Conservation (phyloP, 92 coral and sea anemone species). For the Siderastrea radians region DNA sequence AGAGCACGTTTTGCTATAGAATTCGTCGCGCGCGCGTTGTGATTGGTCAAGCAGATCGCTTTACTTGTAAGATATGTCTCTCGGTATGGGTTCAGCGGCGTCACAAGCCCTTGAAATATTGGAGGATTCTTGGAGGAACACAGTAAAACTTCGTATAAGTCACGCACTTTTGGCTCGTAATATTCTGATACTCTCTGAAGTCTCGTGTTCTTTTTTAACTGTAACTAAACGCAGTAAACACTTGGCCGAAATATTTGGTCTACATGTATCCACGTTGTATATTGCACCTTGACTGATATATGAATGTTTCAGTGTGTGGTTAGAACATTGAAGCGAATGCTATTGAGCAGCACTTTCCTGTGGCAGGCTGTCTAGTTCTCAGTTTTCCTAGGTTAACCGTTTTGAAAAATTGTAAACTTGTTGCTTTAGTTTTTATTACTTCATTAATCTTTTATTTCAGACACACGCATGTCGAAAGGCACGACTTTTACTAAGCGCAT, state of each 20-base stretch:
- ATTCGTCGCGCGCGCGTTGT: neutral
- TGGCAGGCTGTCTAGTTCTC: neutral
- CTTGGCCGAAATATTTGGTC: neutral
- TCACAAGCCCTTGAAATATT: conserved; percentile 5
- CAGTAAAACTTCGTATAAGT: neutral
- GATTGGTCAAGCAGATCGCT: neutral
- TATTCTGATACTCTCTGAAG: neutral
- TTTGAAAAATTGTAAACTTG: neutral
- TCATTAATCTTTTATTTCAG: neutral
- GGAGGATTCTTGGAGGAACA: neutral
- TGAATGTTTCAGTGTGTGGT: neutral
- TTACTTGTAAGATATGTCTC: too few relatives aligned
- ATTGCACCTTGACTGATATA: neutral
- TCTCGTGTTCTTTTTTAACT: neutral
- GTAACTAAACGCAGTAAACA: neutral
- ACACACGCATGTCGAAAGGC: neutral
- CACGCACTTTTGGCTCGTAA: neutral
- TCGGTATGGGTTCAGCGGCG: neutral
- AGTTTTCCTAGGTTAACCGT: neutral
- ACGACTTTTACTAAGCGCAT: neutral
- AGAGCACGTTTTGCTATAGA: neutral
- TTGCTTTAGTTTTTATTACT: neutral
- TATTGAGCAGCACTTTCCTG: neutral
- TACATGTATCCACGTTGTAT: neutral
- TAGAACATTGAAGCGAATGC: neutral